Conservation (phyloP, 2,113 vertebrate species). For the Damaliscus lunatus region DNA sequence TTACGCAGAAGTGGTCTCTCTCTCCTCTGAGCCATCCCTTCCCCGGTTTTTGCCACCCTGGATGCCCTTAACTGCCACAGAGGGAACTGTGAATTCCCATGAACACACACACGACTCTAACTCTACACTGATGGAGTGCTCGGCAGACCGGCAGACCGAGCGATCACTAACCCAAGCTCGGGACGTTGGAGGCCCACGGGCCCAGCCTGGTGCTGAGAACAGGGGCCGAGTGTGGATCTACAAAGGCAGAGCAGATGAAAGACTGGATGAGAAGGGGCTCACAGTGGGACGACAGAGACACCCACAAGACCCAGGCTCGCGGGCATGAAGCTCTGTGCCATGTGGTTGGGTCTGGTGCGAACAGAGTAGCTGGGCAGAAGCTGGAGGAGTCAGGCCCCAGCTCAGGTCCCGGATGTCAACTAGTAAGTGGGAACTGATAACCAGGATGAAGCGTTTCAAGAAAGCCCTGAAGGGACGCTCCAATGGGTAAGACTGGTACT, state of each 20-base stretch:
- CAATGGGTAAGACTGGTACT: rapidly evolving
- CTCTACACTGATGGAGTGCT: neutral
- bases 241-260: neutral
- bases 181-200: neutral
- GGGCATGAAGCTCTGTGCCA: neutral
- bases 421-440: neutral
- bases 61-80: neutral
- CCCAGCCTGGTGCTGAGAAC: neutral
- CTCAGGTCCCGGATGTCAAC: neutral
- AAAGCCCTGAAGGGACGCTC: neutral
- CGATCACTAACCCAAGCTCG: neutral
- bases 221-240: neutral
- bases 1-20: neutral
- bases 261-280: neutral
- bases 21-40: neutral
- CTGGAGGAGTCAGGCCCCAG: neutral
- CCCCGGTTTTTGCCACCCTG: neutral
- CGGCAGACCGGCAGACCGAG: neutral
- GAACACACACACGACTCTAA: neutral
- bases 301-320: neutral
- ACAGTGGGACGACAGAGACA: neutral
- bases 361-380: neutral
- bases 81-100: neutral
- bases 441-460: neutral
- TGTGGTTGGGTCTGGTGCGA: neutral